Percentiles rank a stretch among this genome's conserved stretches.
phyloP scores from a whole-genome alignment of 1,140 invertebrate genomes.

The Ceratina calcarata region DNA sequence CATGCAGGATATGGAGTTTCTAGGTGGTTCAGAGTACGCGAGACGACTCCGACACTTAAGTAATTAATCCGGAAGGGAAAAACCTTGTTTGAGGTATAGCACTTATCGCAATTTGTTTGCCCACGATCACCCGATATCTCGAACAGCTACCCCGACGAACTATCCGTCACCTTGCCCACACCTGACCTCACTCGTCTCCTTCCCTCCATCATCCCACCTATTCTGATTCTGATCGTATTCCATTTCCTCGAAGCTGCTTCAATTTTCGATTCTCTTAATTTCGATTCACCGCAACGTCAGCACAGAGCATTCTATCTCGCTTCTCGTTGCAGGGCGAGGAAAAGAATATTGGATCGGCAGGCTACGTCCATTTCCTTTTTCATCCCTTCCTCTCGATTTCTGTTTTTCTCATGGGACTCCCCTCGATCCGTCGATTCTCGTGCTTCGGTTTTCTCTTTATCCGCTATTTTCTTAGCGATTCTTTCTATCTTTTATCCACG shows the following conservation, averaged over 20 bases:
- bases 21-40: neutral
- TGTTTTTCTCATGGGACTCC: neutral
- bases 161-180: neutral
- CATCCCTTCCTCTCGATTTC: neutral
- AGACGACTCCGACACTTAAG: slow-evolving; percentile 39
- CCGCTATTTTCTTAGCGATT: too few relatives aligned
- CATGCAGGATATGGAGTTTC: neutral
- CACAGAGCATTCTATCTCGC: neutral
- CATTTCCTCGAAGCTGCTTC: too few relatives aligned
- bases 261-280: neutral
- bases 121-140: slow-evolving; percentile 11
- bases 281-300: neutral
- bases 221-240: neutral
- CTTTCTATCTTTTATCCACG: too few relatives aligned
- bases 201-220: neutral
- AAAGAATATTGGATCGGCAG: neutral
- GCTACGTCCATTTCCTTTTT: neutral
- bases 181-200: neutral
- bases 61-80: slow-evolving; percentile 53
- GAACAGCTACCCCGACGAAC: neutral
- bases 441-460: too few relatives aligned
- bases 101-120: slow-evolving; percentile 48
- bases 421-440: too few relatives aligned
- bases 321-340: neutral
- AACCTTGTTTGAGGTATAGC: slow-evolving; percentile 45